Base-by-base conservation (phyloP, 2,113 vertebrate species). In the Piprites chloris region DNA sequence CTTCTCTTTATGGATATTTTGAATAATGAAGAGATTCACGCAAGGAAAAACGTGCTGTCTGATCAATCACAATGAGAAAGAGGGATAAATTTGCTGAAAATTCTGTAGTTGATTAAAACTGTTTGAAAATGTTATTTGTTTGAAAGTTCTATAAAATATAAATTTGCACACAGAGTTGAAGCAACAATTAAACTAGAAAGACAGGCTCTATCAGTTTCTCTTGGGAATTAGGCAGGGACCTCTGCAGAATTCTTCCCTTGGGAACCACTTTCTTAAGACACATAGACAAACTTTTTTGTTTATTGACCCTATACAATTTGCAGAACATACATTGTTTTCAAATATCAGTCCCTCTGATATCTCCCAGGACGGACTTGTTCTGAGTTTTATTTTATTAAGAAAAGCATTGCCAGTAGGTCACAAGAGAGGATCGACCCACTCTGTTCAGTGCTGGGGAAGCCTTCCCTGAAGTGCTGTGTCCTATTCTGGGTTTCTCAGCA, bases 261-360 rank as follows among this genome's bases (percentile, higher is more conserved):
- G 42, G 19, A 77, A 62, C 1, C 2, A 26, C 41, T 67, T 78
- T 2, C 2, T 23, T 50, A 30, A 14, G 23, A 8, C 12, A 30
- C 20, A 5, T 46, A 46, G 1, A 0, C 14, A 46, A 66, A 35
- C 6, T 19, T 9, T 5, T 83, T 75, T 52, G 2, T 42, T 75
- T 55, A 39, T 6, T 78, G 56, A 65, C 39, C 1, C 1, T 24
- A 9, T 14, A 8, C 7, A n/a, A 12, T 44, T 47, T 3, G 0
- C 5, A 65, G 47, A 77, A 63, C 2, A 30, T 3, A 18, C 1
- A 8, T 7, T 39, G 2, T 4, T 74, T 62, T 63, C 26, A 55
- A 37, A 55, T 50, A 66, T 23, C 23, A 44, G 14, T 39, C 3
- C 2, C 9, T 1, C 6, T 59, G 13, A 21, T 30, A 46, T 16